phyloP scores from a whole-genome alignment of 64 coral and sea anemone genomes.

The Montipora foliosa region DNA sequence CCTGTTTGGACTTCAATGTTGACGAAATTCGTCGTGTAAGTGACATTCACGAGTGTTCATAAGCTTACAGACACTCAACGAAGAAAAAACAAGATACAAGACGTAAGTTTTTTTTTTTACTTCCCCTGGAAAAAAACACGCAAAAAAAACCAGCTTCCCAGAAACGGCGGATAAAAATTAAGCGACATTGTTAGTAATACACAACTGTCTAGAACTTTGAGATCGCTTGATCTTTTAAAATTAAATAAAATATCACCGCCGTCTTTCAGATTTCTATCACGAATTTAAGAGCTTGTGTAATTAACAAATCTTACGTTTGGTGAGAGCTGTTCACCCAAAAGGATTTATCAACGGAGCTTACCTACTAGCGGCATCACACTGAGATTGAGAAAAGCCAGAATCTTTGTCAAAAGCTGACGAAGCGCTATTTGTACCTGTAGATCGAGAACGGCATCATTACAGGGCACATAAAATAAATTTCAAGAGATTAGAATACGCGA shows the following conservation, averaged over 20 bases:
- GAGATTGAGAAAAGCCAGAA: not conserved
- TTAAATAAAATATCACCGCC: not conserved
- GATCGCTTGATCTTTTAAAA: not conserved
- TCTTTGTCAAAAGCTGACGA: not conserved
- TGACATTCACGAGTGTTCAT: not conserved
- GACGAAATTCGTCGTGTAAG: not conserved
- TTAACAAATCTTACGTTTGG: not conserved
- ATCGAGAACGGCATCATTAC: not conserved
- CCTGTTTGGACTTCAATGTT: not conserved
- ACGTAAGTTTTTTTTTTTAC: not conserved
- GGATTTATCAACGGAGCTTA: slow-evolving; percentile 7
- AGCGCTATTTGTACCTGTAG: not conserved
- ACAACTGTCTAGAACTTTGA: not conserved
- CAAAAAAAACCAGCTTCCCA: not conserved
- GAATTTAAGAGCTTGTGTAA: not conserved
- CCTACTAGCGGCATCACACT: not conserved
- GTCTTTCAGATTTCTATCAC: not conserved
- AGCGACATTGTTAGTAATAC: not conserved
- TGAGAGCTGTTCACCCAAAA: not conserved
- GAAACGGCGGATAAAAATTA: not conserved
- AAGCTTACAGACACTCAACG: not conserved
- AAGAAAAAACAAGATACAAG: not conserved
- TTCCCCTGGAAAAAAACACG: not conserved
- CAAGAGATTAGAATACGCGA: not conserved
- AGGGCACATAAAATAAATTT: not conserved